Conservation (phyloP, 2,113 vertebrate species). For the Paradoxurus hermaphroditus region DNA sequence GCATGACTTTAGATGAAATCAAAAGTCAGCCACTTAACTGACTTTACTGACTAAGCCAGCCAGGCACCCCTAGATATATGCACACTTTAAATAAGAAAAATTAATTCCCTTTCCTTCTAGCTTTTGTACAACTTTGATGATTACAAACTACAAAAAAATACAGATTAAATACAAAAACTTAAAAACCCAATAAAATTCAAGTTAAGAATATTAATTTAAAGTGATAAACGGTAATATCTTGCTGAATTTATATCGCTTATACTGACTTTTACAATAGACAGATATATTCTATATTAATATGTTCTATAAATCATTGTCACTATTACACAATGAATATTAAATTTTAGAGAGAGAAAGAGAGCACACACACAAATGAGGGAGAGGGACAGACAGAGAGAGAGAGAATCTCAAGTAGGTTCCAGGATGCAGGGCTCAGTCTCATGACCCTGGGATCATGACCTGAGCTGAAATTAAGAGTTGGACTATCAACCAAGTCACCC, state of each 20-base stretch:
- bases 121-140: not conserved
- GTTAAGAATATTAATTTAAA: conserved; percentile 9
- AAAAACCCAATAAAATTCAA: not conserved
- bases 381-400: too few relatives aligned
- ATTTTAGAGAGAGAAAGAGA: too few relatives aligned
- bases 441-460: too few relatives aligned
- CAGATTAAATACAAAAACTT: conserved; percentile 18
- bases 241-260: not conserved
- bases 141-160: not conserved
- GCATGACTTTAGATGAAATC: too few relatives aligned
- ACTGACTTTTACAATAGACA: not conserved
- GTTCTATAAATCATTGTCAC: not conserved
- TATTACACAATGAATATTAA: too few relatives aligned
- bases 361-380: too few relatives aligned
- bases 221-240: not conserved
- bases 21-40: too few relatives aligned
- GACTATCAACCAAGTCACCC: too few relatives aligned
- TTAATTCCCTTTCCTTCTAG: not conserved
- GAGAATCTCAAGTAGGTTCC: too few relatives aligned
- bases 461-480: too few relatives aligned
- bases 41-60: too few relatives aligned
- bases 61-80: not conserved
- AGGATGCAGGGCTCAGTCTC: too few relatives aligned
- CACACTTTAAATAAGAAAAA: not conserved
- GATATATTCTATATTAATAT: not conserved